Percentiles rank a stretch among this genome's conserved stretches.
Evolutionary conservation across 2,888 invertebrate species (phyloP).

Genomic region (Drosophila histrio): DNA sequence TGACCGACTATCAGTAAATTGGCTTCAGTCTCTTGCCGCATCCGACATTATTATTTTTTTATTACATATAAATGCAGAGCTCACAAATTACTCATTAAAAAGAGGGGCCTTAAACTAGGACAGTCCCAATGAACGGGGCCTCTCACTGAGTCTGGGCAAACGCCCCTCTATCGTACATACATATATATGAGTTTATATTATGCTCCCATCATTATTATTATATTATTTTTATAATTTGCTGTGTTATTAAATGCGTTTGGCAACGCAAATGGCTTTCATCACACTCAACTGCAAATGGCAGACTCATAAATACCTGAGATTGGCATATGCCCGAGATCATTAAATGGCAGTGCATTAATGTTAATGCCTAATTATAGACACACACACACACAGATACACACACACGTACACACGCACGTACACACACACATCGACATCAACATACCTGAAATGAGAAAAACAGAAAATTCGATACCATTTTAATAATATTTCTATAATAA

Average conservation of each 20-base stretch:
- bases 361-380: constrained; percentile 45
- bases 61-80: constrained; percentile 15
- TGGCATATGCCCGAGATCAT: constrained; percentile 52
- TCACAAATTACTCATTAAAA: constrained; percentile 37
- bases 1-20: constrained; percentile 21
- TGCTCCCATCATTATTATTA: constrained; percentile 11
- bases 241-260: constrained; percentile 39
- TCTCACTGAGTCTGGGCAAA: constrained; percentile 1
- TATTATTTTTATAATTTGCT: constrained; percentile 30
- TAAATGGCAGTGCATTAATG: constrained; percentile 44
- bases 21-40: constrained; percentile 19
- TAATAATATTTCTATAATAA: constrained; percentile 49
- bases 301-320: constrained; percentile 51
- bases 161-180: not conserved
- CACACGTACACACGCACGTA: not conserved
- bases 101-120: constrained; percentile 3
- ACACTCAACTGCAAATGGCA: constrained; percentile 19
- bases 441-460: constrained; percentile 50
- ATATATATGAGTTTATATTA: constrained; percentile 5
- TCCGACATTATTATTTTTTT: constrained; percentile 7
- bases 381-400: constrained; percentile 1
- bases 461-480: constrained; percentile 17
- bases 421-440: not conserved
- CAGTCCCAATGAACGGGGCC: not conserved
- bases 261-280: constrained; percentile 55